A percentile compares a stretch with the other conserved stretches of the same genome.
Conservation (phyloP, 2,113 vertebrate species). For the Mionectes macconnelli region DNA sequence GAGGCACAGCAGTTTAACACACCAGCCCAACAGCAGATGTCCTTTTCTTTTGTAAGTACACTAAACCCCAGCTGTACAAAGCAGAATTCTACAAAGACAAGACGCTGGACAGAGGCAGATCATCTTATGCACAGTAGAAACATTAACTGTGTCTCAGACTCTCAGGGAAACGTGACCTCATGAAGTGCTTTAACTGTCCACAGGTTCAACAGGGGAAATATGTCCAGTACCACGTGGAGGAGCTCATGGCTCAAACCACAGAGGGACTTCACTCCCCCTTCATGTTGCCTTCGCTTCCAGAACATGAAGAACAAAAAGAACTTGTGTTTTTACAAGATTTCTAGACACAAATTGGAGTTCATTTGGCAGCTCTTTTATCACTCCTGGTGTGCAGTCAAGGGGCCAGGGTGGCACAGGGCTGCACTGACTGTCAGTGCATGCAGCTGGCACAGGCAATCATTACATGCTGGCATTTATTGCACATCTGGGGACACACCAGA, state of each 20-base stretch:
- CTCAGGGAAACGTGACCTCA: background rate
- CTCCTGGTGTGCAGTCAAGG: background rate
- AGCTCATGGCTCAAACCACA: background rate
- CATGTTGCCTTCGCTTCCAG: fast-evolving
- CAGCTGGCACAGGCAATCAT: background rate
- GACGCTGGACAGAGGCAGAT: background rate
- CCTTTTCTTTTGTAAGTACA: background rate
- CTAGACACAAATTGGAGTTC: background rate
- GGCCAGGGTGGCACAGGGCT: background rate
- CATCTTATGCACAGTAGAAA: background rate
- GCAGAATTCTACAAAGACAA: background rate
- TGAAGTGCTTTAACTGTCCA: background rate
- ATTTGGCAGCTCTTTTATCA: background rate
- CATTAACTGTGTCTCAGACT: background rate
- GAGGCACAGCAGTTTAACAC: background rate
- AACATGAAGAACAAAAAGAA: background rate
- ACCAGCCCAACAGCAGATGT: background rate
- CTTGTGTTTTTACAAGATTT: background rate
- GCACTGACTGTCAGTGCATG: background rate
- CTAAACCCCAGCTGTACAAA: background rate
- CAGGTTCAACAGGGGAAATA: background rate
- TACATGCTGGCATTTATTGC: conserved; percentile 50
- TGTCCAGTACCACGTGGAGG: background rate
- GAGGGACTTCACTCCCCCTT: background rate
- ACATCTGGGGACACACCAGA: background rate